Base-by-base conservation (phyloP, 2,797 vertebrate species). In the Macropus fuliginosus region DNA sequence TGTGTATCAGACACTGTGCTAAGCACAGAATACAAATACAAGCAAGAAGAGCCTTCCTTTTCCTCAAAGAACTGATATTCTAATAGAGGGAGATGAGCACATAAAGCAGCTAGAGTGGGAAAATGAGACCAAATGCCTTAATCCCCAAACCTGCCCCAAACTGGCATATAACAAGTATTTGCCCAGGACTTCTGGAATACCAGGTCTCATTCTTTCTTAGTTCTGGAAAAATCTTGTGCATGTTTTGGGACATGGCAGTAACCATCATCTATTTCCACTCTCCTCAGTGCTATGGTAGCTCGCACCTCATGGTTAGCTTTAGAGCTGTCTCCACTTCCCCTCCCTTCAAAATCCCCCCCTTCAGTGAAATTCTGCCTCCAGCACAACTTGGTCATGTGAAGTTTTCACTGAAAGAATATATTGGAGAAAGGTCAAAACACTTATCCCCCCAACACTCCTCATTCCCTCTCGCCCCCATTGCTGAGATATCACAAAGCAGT, bases 401-500 rank as follows among this genome's bases (percentile, higher is more conserved):
- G 21, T 81, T 81, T 46, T 46, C 74, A 9, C 12, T 81, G 40
- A 40, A 81, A 81, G 21, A 81, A 81, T 24, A 81, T 9, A 46
- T 27, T 46, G 3, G 9, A 46, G 74, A 46, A 81, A 81, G 74
- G 74, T 46, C 74, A 81, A 40, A 46, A 81, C 40, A 27, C 8
- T 81, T 81, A 81, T 81, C 74, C 74, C 8, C 40, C 0, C 27
- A 9, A 46, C 0, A 5, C 5, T 87, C 95, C 91, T 66, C 54
- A 12, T 31, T 14, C 3, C 21, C 27, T 95, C 56, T 8, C 54
- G 4, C 10, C 59, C 66, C 52, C 74, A 56, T 56, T 89, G 46
- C 3, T 46, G 93, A 90, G 94, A 97, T 46, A 55, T 59, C 92
- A 66, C 40, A 81, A 81, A 55, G n/a, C 31, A 56, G 74, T 27